Percentiles rank a stretch among this genome's conserved stretches.
Conservation (phyloP, 2,797 vertebrate genomes). For the Melopsittacus undulatus region DNA sequence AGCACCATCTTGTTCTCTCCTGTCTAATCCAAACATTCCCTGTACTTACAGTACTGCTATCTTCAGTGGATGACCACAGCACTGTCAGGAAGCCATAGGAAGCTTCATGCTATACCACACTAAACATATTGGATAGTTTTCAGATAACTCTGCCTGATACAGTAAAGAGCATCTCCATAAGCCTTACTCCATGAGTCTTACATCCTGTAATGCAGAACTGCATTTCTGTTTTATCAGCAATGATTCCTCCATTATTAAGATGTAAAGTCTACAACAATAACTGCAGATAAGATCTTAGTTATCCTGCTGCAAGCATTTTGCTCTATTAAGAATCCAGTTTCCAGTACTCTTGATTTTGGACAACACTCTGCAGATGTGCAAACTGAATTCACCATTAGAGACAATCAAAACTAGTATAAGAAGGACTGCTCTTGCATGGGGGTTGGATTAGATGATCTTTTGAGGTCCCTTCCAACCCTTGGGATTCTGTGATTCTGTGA, state of each 20-base stretch:
- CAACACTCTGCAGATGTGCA: fast-evolving
- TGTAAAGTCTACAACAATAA: neutral
- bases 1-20: neutral
- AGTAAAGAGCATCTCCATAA: neutral
- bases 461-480: too few species aligned
- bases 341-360: neutral
- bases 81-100: neutral
- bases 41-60: neutral
- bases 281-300: neutral
- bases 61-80: neutral
- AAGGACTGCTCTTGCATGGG: too few species aligned
- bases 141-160: neutral
- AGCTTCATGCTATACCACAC: neutral
- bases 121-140: neutral
- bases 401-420: neutral
- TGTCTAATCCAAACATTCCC: neutral
- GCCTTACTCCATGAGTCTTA: neutral
- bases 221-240: neutral
- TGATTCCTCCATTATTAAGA: neutral
- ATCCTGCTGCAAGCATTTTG: neutral
- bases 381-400: neutral
- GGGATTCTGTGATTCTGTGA: too few species aligned
- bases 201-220: neutral
- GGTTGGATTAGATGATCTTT: too few species aligned
- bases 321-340: neutral